Evolutionary conservation across 2,888 invertebrate genomes (phyloP).

Genomic region (Phyllotreta striolata): DNA sequence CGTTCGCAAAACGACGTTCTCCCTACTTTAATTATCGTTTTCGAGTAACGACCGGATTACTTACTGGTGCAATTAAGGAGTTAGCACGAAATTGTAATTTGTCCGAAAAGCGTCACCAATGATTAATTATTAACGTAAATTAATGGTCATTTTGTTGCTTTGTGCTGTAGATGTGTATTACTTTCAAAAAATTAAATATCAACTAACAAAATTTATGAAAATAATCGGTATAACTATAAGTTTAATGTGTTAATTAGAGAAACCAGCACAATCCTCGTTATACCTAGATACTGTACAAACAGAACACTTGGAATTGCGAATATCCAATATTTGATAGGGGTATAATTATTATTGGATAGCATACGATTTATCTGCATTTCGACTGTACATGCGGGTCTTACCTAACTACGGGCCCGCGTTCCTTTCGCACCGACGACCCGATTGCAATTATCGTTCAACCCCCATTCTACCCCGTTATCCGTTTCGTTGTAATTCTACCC

Average conservation of each 20-base stretch:
- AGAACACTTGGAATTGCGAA: no score
- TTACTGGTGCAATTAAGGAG: constrained; percentile 12
- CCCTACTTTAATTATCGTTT: constrained; percentile 11
- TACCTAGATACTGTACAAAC: no score
- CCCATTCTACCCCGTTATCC: constrained; percentile 3
- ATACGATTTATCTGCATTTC: constrained; percentile 2
- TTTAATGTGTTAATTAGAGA: no score
- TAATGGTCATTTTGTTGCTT: no score
- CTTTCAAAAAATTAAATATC: no score
- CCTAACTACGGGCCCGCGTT: constrained; percentile 14
- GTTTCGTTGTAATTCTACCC: constrained; percentile 17
- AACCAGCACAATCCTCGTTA: no score
- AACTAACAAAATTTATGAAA: no score
- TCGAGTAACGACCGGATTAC: constrained; percentile 8
- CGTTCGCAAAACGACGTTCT: constrained; percentile 12
- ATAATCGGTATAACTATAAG: no score
- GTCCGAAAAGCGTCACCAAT: no score
- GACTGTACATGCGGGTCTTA: constrained; percentile 6
- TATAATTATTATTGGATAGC: constrained; percentile 15
- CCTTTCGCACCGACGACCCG: constrained; percentile 9
- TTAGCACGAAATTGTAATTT: neutral
- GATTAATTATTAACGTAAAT: no score
- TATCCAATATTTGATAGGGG: constrained; percentile 14
- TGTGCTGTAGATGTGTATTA: no score
- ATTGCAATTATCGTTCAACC: constrained; percentile 11